phyloP scores from a whole-genome alignment of 1,140 invertebrate genomes.

The Zaprionus ornatus region DNA sequence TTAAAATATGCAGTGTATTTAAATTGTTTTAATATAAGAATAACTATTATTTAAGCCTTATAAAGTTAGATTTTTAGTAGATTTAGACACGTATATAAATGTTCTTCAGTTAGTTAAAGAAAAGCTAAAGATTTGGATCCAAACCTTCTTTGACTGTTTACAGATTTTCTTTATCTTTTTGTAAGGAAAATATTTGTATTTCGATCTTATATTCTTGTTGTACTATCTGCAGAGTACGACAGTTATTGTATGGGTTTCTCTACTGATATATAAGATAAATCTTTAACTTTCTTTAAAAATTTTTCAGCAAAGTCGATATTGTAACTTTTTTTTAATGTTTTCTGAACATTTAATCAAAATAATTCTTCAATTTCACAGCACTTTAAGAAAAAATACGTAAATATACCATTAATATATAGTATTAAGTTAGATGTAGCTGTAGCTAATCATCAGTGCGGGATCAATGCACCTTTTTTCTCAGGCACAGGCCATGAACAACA shows the following conservation, averaged over 20 bases:
- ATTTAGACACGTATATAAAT: too few relatives aligned
- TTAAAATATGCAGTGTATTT: too few relatives aligned
- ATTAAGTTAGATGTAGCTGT: conserved; percentile 14
- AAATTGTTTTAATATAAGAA: too few relatives aligned
- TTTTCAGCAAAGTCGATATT: conserved; percentile 20
- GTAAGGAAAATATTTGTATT: not conserved
- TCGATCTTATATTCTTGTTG: not conserved
- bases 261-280: not conserved
- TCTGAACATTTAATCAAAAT: not conserved
- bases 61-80: too few relatives aligned
- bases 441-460: conserved; percentile 42
- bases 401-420: not conserved
- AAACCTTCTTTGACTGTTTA: not conserved
- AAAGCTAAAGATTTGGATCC: not conserved
- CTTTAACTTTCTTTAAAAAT: not conserved
- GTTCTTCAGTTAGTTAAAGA: not conserved
- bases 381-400: conserved; percentile 9
- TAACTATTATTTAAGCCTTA: too few relatives aligned
- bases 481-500: conserved; percentile 20
- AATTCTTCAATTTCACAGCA: conserved; percentile 14
- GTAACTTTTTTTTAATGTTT: not conserved
- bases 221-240: conserved; percentile 1
- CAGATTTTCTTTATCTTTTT: not conserved
- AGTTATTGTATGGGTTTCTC: not conserved
- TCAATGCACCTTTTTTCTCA: conserved; percentile 60